Percentiles rank a stretch among this genome's conserved stretches.
Evolutionary conservation across 2,113 vertebrate species (phyloP).

Genomic region (Azemiops feae): DNA sequence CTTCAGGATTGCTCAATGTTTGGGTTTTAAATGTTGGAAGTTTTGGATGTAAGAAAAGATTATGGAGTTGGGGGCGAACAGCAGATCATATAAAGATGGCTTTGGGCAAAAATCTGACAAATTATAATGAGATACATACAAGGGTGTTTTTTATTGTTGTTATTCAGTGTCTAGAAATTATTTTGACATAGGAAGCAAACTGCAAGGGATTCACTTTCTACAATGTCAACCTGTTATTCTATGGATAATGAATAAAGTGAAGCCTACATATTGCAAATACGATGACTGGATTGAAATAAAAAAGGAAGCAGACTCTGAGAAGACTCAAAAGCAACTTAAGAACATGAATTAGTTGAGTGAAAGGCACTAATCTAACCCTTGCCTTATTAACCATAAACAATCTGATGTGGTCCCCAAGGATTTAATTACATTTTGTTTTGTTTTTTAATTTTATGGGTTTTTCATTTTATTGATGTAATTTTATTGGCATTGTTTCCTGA

Average conservation of each 20-base stretch:
- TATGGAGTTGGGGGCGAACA: not conserved
- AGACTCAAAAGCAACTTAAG: not conserved
- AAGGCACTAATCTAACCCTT: not conserved
- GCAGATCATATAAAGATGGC: not conserved
- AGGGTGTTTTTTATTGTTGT: not conserved
- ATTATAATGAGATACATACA: not conserved
- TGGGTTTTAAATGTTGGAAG: not conserved
- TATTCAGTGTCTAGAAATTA: not conserved
- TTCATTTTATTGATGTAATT: not conserved
- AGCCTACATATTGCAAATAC: not conserved
- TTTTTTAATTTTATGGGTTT: not conserved
- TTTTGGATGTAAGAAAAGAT: not conserved
- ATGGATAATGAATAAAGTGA: not conserved
- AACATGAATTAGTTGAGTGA: not conserved
- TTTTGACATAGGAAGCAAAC: not conserved
- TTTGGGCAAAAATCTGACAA: not conserved
- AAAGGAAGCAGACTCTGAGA: not conserved
- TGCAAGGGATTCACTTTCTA: not conserved
- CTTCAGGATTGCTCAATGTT: not conserved
- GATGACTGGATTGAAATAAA: not conserved
- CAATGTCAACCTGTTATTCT: not conserved
- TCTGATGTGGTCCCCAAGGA: not conserved
- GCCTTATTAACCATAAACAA: not conserved
- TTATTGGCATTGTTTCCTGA: not conserved
- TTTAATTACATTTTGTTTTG: not conserved